phyloP scores from a whole-genome alignment of 2,113 vertebrate species.

The Phylloscopus whistleri region DNA sequence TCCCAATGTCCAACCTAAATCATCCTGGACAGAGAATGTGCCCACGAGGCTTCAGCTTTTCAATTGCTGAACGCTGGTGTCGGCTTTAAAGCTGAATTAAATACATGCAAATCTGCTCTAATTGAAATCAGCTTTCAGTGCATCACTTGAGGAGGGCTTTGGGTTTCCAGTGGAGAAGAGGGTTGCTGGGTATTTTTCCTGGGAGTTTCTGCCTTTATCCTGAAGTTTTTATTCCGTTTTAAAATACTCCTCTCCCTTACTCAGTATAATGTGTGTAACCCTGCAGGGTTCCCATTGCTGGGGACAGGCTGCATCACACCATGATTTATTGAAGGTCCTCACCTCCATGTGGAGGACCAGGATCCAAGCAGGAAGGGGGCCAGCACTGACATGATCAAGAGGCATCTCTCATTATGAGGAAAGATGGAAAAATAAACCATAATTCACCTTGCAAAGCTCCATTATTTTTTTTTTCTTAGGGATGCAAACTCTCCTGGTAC shows the following conservation, averaged over 20 bases:
- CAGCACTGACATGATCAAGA: background rate
- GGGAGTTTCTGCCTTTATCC: background rate
- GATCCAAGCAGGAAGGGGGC: background rate
- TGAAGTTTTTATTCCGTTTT: background rate
- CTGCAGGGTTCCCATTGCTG: background rate
- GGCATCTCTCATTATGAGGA: background rate
- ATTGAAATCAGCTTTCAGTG: background rate
- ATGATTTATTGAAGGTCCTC: background rate
- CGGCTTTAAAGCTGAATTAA: background rate
- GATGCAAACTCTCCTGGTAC: background rate
- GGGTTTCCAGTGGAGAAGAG: background rate
- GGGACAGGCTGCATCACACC: background rate
- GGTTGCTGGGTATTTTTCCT: background rate
- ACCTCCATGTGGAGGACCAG: background rate
- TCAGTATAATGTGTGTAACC: background rate
- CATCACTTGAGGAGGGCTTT: background rate
- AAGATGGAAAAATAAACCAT: background rate
- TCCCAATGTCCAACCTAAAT: background rate
- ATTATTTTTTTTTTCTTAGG: background rate
- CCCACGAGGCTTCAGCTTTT: rapidly evolving
- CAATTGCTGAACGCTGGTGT: background rate
- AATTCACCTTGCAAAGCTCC: background rate
- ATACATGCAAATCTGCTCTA: background rate
- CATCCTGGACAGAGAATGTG: background rate
- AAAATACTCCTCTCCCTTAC: background rate